Evolutionary conservation across 1,140 invertebrate species (phyloP), one percentile per base, ranked within the genome.

Genomic region (Pogonomyrmex californicus): DNA sequence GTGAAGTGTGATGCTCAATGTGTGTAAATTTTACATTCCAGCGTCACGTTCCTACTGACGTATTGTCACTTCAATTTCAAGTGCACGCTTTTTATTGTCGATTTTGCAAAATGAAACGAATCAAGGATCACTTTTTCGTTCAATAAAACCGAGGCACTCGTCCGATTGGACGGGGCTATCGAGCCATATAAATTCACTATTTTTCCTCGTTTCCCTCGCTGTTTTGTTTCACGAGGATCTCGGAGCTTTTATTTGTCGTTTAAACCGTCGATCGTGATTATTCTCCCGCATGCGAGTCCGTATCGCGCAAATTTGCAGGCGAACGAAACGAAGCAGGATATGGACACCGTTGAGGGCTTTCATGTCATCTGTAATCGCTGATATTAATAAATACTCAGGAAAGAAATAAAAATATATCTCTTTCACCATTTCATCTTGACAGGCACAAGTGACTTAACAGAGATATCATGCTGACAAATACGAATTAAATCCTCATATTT

Each of bases 71-170:
- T n/a, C 62, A 38, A 54, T 54, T 68, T 79, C 36, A 47, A 79
- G 47, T 41, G 33, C 47, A 54, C 87, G 79, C 86, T 90, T 86
- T 86, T 79, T 68, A 79, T 79, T 54, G 62, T 2, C 47, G 33
- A 79, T 76, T 79, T 79, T 79, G 47, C 62, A 30, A 79, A 78
- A 78, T 14, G 47, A 41, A 68, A 54, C 62, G 47, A 51, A 79
- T 79, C 47, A 79, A 79, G 77, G 63, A 36, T 79, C 76, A 79
- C 33, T 86, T 86, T 91, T 83, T 89, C 60, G 86, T 87, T 81
- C 68, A 60, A 70, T 71, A 86, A 63, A 76, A 41, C 60, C 33
- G 33, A 23, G 3, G 60, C 17, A 79, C 62, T 79, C 47, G 63
- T 68, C 68, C 47, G 62, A 79, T 68, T 36, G 47, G 33, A 66